Base-by-base conservation (phyloP, 2,797 vertebrate species). In the Poecilia velifera region DNA sequence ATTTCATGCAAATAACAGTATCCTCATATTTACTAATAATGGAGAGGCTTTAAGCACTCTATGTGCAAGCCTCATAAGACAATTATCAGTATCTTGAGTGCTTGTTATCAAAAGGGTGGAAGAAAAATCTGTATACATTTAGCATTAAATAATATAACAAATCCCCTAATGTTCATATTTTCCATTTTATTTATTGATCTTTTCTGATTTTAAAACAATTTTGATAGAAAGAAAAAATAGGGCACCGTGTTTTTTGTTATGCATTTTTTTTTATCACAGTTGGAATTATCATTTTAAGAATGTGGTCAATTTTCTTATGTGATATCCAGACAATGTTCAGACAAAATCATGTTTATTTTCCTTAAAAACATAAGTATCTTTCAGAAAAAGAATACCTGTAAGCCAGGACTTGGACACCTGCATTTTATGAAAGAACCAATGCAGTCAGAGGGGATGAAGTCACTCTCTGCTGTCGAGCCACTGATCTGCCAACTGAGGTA, bases 1-100 rank as follows among this genome's bases (percentile, higher is more conserved):
- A 74, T 78, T 82, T 25, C 72, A 55, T 47, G n/a, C 47, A 87
- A 80, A 82, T 76, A 49, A 51, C 45, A 39, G 25, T 62, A 45
- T 6, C 68, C 57, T 82, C 28, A 55, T 55, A 39, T 55, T 34
- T 55, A 55, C 71, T 76, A 74, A 77, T 76, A 66, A 64, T 39
- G 49, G 20, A 43, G 68, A n/a, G 68, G 45, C 25, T 71, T 71
- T 28, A 28, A 46, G 41, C 7, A 14, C 25, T 46, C 13, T 28
- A 8, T 45, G 41, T 3, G 25, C 43, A 71, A 71, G 41, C 41
- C 25, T 28, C 6, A 28, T 45, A 28, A 28, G 12, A n/a, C 25
- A 45, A 71, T 71, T 71, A 28, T 28, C 68, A 71, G 41, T n/a
- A 25, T 45, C 12, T 45, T 28, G 13, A 71, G 25, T 45, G 68